Evolutionary conservation across 2,888 invertebrate species (phyloP).

Genomic region (Melanostoma scalare): DNA sequence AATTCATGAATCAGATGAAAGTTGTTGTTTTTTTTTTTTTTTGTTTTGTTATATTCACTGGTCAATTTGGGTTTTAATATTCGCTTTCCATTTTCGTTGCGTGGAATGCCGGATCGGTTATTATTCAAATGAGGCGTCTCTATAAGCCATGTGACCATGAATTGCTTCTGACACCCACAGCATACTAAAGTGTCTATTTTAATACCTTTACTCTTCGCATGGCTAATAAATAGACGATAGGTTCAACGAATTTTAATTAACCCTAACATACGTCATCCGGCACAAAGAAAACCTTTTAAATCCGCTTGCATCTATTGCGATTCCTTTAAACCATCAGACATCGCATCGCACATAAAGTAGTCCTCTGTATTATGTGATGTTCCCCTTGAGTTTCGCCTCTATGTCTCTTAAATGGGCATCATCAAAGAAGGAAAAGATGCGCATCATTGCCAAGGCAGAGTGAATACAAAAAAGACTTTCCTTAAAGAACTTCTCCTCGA

Average conservation of each 20-base stretch:
- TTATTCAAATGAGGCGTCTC: slow-evolving; percentile 47
- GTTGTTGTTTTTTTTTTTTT: too few species aligned
- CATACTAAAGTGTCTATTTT: slow-evolving; percentile 42
- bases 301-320: neutral
- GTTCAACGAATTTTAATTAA: slow-evolving; percentile 69
- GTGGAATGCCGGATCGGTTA: slow-evolving; percentile 41
- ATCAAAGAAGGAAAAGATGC: slow-evolving; percentile 44
- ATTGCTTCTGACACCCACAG: slow-evolving; percentile 9
- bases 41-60: neutral
- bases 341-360: neutral
- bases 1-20: slow-evolving; percentile 30
- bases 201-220: neutral
- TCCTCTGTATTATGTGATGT: neutral
- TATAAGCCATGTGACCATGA: slow-evolving; percentile 22
- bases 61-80: slow-evolving; percentile 32
- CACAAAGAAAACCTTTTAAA: slow-evolving; percentile 17
- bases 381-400: slow-evolving; percentile 7
- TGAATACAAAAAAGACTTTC: slow-evolving; percentile 21
- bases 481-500: neutral
- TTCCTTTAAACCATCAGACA: slow-evolving; percentile 19
- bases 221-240: slow-evolving; percentile 39
- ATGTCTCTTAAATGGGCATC: slow-evolving; percentile 24
- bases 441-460: neutral
- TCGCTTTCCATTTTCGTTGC: neutral
- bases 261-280: slow-evolving; percentile 53